A percentile compares a stretch with the other conserved stretches of the same genome.
Evolutionary conservation across 2,113 vertebrate genomes (phyloP).

Genomic region (Eulacestoma nigropectus): DNA sequence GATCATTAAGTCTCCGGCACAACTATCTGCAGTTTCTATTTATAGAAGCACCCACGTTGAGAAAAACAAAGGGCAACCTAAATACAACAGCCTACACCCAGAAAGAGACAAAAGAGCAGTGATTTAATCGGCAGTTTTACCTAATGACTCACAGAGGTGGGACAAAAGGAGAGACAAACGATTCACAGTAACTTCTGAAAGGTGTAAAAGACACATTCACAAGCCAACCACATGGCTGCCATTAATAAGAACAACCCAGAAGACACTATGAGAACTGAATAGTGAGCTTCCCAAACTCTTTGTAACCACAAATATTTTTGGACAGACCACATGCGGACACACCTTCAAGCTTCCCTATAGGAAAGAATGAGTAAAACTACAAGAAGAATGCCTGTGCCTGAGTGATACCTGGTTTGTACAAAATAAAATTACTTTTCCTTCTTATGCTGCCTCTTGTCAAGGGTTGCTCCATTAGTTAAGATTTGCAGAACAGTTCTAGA

Average conservation of each 20-base stretch:
- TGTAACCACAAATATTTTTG: background rate
- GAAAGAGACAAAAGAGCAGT: background rate
- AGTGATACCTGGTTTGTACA: background rate
- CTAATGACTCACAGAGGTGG: background rate
- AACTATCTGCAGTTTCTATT: background rate
- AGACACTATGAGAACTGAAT: background rate
- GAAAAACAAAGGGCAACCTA: background rate
- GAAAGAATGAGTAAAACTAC: background rate
- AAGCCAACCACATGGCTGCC: background rate
- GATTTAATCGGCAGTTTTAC: background rate
- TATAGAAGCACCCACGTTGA: background rate
- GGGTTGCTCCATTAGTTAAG: background rate
- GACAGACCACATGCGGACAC: accelerated
- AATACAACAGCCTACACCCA: background rate
- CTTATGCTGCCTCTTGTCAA: background rate
- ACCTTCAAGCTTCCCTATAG: background rate
- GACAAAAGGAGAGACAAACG: background rate
- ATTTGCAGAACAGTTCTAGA: background rate
- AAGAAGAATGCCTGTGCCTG: accelerated
- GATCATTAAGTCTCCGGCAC: background rate
- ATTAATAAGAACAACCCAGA: background rate
- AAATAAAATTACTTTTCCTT: background rate
- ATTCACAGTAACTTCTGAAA: background rate
- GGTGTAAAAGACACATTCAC: background rate
- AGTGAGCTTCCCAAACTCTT: background rate